phyloP scores from a whole-genome alignment of 2,797 vertebrate genomes.

The Melanotaenia trifasciata region DNA sequence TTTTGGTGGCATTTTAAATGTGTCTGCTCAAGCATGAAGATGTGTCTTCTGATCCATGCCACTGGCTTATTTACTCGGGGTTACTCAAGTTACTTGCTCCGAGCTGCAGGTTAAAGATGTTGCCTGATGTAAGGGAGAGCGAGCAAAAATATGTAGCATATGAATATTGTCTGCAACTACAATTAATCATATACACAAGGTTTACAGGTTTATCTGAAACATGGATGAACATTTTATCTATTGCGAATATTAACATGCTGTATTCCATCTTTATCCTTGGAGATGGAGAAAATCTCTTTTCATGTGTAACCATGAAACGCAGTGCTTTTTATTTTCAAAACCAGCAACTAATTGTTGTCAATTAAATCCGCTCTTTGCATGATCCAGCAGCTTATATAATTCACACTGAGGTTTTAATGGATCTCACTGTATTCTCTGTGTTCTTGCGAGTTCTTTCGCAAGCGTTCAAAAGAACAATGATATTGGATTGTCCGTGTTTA shows the following conservation, averaged over 20 bases:
- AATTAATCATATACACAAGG: conserved; percentile 58
- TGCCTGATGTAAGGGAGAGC: conserved; percentile 59
- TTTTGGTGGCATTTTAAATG: conserved; percentile 82
- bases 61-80: conserved; percentile 73
- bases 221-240: conserved; percentile 15
- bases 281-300: background rate
- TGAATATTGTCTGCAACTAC: conserved; percentile 59
- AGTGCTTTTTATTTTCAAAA: conserved; percentile 7
- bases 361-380: conserved; percentile 17
- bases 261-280: conserved; percentile 4
- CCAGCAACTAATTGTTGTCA: conserved; percentile 5
- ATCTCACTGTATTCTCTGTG: conserved; percentile 41
- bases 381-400: conserved; percentile 39
- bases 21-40: conserved; percentile 77
- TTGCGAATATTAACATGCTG: conserved; percentile 17
- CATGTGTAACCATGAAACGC: background rate
- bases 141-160: conserved; percentile 48
- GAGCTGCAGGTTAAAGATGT: conserved; percentile 60
- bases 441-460: conserved; percentile 56
- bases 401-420: conserved; percentile 51
- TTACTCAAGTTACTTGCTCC: conserved; percentile 64
- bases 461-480: conserved; percentile 65
- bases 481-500: conserved; percentile 76
- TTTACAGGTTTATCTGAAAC: conserved; percentile 38
- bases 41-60: conserved; percentile 78